Evolutionary conservation across 2,888 invertebrate genomes (phyloP).

Genomic region (Nephrotoma flavescens): DNA sequence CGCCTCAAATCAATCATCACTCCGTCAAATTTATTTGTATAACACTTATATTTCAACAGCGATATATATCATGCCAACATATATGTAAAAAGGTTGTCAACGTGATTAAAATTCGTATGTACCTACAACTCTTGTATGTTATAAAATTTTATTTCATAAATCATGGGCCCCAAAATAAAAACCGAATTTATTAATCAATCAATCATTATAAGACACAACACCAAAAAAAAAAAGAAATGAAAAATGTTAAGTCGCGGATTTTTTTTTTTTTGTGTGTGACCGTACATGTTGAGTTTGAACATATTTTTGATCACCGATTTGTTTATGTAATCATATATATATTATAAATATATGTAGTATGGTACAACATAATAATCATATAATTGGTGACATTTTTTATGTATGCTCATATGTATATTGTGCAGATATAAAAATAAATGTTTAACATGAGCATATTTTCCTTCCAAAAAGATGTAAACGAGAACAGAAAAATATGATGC

Average conservation of each 20-base stretch:
- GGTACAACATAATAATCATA: neutral
- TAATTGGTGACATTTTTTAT: neutral
- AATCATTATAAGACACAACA: neutral
- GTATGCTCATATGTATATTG: neutral
- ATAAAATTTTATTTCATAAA: neutral
- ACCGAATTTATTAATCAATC: neutral
- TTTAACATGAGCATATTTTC: neutral
- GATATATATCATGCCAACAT: neutral
- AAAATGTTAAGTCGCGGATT: neutral
- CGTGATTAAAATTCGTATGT: neutral
- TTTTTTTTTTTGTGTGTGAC: neutral
- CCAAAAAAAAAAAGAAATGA: neutral
- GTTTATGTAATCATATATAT: neutral
- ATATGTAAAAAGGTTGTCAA: neutral
- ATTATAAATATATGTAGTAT: neutral
- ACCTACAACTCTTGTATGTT: neutral
- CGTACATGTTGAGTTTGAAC: neutral
- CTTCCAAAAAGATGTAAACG: neutral
- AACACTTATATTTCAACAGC: neutral
- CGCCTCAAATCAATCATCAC: neutral
- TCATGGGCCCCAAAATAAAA: neutral
- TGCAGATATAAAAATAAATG: neutral
- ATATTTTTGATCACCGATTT: neutral
- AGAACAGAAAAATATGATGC: neutral
- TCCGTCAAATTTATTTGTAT: neutral